A percentile compares a stretch with the other conserved stretches of the same genome.
Evolutionary conservation across 2,797 vertebrate genomes (phyloP).

Genomic region (Natrix natrix): DNA sequence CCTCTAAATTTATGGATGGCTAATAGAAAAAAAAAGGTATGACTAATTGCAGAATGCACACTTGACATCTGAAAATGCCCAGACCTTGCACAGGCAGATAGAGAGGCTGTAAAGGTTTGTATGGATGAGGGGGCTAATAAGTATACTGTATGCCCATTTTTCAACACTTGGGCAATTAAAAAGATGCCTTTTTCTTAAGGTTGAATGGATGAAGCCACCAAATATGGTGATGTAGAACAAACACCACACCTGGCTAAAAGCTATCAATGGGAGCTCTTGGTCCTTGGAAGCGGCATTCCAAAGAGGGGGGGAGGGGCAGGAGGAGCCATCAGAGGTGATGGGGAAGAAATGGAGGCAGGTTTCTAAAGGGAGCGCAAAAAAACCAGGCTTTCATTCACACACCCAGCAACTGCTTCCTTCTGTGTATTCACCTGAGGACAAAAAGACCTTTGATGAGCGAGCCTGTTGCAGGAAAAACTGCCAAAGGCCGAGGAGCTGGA

Average conservation of each 20-base stretch:
- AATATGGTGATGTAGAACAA: not conserved
- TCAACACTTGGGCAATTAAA: not conserved
- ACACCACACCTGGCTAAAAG: not conserved
- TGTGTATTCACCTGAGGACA: constrained; percentile 66
- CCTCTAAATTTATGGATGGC: not conserved
- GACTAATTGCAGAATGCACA: not conserved
- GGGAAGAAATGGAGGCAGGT: not conserved
- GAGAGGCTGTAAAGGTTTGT: not conserved
- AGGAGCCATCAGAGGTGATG: not conserved
- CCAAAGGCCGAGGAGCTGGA: constrained; percentile 55
- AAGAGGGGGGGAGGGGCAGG: not conserved
- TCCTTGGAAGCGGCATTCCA: not conserved
- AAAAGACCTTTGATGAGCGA: constrained; percentile 50
- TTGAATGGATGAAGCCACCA: not conserved
- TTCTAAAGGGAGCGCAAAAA: not conserved
- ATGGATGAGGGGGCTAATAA: not conserved
- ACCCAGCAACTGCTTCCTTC: not conserved
- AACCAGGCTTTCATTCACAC: not conserved
- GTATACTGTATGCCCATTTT: not conserved
- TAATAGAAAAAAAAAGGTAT: not conserved
- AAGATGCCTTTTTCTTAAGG: not conserved
- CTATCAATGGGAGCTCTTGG: not conserved
- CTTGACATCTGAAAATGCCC: not conserved
- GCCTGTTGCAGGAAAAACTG: constrained; percentile 10
- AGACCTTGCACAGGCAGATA: not conserved